Evolutionary conservation across 2,888 invertebrate genomes (phyloP).

Genomic region (Diadegma fenestrale): DNA sequence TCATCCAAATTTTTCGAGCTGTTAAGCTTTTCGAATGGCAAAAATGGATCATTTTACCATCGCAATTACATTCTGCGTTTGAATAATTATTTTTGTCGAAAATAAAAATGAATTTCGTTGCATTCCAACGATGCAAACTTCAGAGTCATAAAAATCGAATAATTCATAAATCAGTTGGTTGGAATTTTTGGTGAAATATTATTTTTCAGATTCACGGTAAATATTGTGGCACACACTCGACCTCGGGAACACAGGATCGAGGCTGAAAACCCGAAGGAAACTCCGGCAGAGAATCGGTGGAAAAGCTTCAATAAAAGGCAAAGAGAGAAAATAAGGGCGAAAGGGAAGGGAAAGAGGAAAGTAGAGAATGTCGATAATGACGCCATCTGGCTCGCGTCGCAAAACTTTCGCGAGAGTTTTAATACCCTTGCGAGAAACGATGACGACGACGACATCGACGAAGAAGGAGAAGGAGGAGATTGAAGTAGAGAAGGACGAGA

Average conservation of each 20-base stretch:
- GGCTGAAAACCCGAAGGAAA: slow-evolving; percentile 46
- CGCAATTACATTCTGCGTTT: too few species aligned
- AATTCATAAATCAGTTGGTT: background rate
- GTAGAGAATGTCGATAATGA: slow-evolving; percentile 80
- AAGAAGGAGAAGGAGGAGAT: slow-evolving; percentile 36
- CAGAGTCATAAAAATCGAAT: background rate
- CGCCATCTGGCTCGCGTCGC: slow-evolving; percentile 81
- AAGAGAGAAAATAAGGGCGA: slow-evolving; percentile 60
- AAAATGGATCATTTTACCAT: too few species aligned
- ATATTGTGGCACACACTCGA: slow-evolving; percentile 30
- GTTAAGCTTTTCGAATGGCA: too few species aligned
- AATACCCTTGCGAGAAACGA: slow-evolving; percentile 76
- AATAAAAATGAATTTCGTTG: too few species aligned
- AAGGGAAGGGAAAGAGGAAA: slow-evolving; percentile 57
- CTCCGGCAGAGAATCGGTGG: slow-evolving; percentile 26
- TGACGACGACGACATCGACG: slow-evolving; percentile 50
- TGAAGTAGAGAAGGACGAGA: background rate
- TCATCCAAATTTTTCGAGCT: too few species aligned
- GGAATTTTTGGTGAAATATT: background rate
- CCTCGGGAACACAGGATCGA: slow-evolving; percentile 35
- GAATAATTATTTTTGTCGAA: too few species aligned
- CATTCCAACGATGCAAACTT: too few species aligned
- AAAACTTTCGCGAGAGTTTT: slow-evolving; percentile 81
- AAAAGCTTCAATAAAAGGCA: slow-evolving; percentile 56
- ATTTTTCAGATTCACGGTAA: background rate